phyloP scores from a whole-genome alignment of 2,888 invertebrate genomes.

The Argyresthia goedartella region DNA sequence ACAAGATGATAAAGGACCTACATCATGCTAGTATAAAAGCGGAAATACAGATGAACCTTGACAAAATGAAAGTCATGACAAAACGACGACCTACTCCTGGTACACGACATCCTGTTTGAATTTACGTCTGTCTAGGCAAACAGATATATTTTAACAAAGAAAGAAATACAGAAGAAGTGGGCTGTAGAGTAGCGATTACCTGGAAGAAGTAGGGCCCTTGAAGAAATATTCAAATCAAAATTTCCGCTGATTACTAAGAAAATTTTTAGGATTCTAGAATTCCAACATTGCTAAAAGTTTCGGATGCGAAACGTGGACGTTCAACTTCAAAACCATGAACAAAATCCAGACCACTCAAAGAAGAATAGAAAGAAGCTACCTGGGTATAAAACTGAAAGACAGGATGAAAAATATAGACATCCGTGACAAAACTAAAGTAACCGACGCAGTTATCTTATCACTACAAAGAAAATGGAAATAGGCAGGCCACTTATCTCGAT shows the following conservation, averaged over 20 bases:
- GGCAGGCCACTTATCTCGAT: constrained; percentile 7
- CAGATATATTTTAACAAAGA: not conserved
- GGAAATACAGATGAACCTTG: not conserved
- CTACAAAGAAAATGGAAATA: constrained; percentile 9
- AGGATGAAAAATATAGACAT: not conserved
- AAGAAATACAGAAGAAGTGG: not conserved
- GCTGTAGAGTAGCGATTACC: not conserved
- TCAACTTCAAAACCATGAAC: not conserved
- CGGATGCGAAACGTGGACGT: not conserved
- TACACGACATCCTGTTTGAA: not conserved
- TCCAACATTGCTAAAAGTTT: not conserved
- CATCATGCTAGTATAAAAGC: not conserved
- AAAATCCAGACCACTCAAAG: not conserved
- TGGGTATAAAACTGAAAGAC: not conserved
- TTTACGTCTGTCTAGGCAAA: not conserved
- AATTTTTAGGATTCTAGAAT: not conserved
- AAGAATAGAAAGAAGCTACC: not conserved
- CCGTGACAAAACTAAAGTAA: not conserved
- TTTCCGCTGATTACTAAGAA: not conserved
- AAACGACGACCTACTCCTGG: not conserved
- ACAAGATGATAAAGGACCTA: not conserved
- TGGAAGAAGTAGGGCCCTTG: not conserved
- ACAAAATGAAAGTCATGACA: not conserved
- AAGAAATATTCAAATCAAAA: not conserved
- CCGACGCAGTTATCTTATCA: not conserved